Conservation (phyloP, 2,113 vertebrate species). For the Phasianus colchicus region DNA sequence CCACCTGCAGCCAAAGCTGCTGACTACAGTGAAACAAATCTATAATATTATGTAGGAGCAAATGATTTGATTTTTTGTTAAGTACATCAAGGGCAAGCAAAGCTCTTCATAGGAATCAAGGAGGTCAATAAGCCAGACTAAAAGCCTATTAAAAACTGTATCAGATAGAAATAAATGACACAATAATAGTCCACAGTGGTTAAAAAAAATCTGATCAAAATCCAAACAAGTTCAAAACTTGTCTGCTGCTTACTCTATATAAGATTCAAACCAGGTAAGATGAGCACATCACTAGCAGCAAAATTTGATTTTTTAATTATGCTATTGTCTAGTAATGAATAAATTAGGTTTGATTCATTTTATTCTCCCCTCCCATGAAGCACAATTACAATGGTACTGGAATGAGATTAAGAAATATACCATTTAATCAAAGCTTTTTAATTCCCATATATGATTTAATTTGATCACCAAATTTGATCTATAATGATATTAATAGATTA, state of each 20-base stretch:
- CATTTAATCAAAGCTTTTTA: slow-evolving; percentile 59
- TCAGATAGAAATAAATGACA: background rate
- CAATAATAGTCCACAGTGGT: background rate
- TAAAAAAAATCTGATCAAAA: background rate
- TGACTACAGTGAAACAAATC: background rate
- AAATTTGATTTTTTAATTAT: slow-evolving; percentile 53
- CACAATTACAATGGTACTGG: slow-evolving; percentile 30
- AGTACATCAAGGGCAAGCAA: background rate
- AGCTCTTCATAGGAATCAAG: background rate
- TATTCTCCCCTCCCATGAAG: slow-evolving; percentile 48
- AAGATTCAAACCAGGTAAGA: background rate
- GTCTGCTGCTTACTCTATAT: background rate
- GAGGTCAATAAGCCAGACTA: slow-evolving; percentile 8
- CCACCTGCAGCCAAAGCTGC: background rate
- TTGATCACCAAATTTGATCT: slow-evolving; percentile 45
- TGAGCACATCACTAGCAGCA: background rate
- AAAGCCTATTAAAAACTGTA: slow-evolving; percentile 7
- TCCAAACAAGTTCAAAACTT: background rate
- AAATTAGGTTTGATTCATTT: slow-evolving; percentile 58
- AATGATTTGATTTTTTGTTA: background rate
- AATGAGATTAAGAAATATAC: slow-evolving; percentile 62
- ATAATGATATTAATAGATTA: slow-evolving; percentile 56
- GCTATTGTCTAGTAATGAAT: slow-evolving; percentile 45
- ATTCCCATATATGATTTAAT: slow-evolving; percentile 55
- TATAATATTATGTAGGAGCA: background rate